Percentiles rank a stretch among this genome's conserved stretches.
These are phyloP conservation scores for Eristalinus aeneus DNA, from an alignment of 2,888 invertebrate genomes.

Conservation along the genomic window DNA sequence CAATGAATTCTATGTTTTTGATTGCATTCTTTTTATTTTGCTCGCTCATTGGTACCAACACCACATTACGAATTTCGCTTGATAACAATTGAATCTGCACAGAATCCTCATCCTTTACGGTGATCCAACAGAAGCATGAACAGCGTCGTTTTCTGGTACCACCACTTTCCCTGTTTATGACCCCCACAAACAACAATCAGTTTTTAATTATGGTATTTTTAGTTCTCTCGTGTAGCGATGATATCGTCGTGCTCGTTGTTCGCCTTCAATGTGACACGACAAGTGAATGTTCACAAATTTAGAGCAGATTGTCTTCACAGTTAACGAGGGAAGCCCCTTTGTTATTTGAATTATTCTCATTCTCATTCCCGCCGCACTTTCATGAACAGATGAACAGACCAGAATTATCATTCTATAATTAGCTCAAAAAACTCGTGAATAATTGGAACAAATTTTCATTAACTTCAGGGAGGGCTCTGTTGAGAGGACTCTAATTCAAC, in stretches of 20 bases:
- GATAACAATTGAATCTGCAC: too few relatives aligned
- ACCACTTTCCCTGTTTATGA: not conserved
- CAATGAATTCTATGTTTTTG: too few relatives aligned
- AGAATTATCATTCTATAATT: not conserved
- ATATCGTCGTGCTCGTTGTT: not conserved
- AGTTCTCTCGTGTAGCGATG: not conserved
- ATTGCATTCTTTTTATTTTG: too few relatives aligned
- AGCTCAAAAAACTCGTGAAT: not conserved
- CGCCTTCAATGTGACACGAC: not conserved
- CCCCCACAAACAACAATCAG: not conserved
- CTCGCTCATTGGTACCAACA: too few relatives aligned
- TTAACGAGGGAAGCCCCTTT: constrained; percentile 7
- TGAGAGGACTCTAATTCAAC: not conserved
- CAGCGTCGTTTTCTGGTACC: not conserved
- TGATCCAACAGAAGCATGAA: too few relatives aligned
- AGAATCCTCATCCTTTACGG: too few relatives aligned
- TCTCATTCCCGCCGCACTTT: not conserved
- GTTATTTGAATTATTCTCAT: constrained; percentile 12
- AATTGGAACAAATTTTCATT: not conserved
- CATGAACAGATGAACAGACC: not conserved
- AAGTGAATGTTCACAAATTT: constrained; percentile 5
- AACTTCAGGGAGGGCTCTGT: not conserved
- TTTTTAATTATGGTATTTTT: not conserved
- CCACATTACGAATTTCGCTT: too few relatives aligned
- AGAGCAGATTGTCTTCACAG: constrained; percentile 3